Evolutionary conservation across 2,888 invertebrate genomes (phyloP), one percentile per base, ranked within the genome.

Genomic region (Drosophila paramelanica): DNA sequence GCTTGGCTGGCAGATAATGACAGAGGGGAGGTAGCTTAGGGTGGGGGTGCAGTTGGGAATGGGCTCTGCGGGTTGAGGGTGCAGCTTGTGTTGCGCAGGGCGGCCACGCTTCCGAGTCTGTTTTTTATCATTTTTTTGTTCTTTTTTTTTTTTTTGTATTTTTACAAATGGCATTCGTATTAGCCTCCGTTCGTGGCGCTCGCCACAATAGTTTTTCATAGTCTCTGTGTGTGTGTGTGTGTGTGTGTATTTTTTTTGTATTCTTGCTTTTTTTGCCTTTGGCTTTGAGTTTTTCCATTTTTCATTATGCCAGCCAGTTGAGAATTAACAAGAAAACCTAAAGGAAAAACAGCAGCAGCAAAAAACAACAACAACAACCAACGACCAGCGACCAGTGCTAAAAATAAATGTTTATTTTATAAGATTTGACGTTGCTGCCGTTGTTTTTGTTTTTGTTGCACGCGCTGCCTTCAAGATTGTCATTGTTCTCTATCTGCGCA

Each of bases 321-420:
- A 62, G 62, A 76, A 79, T 69, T 66, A 82, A 57, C 61, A 69
- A 58, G 77, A 74, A 65, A 80, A 77, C 59, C 45, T 60, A 73
- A 70, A 52, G 45, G 10, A 42, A 67, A 64, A 66, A 50, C 42
- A 57, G 38, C 43, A 67, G n/a, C 39, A 57, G 23, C 23, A 39
- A 55, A 17, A 42, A 68, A 25, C 42, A 55, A 45, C 41, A 59
- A 45, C 43, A 62, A n/a, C 49, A 53, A 51, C 51, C 47, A 62
- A 65, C 33, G 66, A 43, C 47, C 20, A 38, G 31, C 38, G 49
- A 68, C 41, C 55, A 72, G 65, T 65, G 71, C 87, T 83, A 87
- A 84, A 87, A 83, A 83, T 87, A 87, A 84, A 87, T 83, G 74
- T 81, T 78, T 87, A 84, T 87, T 87, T 87, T 87, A 80, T 84